These are phyloP conservation scores for Chrysochloris asiatica DNA, from an alignment of 2,113 vertebrate genomes.

Conservation along the genomic window DNA sequence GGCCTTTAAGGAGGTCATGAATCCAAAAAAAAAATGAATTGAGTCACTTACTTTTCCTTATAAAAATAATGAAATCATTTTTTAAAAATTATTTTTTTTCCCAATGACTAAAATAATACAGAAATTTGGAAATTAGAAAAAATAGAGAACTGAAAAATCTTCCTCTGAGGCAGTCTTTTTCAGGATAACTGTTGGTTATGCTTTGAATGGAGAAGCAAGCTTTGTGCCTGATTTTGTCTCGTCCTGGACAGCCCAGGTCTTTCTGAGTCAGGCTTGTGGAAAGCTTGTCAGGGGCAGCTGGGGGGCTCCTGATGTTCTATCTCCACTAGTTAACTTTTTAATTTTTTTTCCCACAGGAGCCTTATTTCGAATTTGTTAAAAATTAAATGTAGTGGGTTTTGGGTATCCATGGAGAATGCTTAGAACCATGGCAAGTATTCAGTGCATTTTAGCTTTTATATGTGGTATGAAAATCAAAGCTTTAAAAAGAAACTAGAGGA, in stretches of 20 bases:
- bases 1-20: slow-evolving; percentile 1
- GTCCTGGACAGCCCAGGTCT: background rate
- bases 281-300: background rate
- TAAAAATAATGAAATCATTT: slow-evolving; percentile 23
- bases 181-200: background rate
- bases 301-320: background rate
- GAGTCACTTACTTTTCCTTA: background rate
- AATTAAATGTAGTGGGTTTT: no score
- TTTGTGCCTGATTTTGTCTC: background rate
- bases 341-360: background rate
- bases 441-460: background rate
- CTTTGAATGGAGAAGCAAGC: background rate
- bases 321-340: background rate
- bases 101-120: background rate
- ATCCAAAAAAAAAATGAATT: no score
- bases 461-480: background rate
- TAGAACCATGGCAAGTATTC: background rate
- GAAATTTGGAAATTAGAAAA: background rate
- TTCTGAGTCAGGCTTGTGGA: background rate
- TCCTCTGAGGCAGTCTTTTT: background rate
- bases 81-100: background rate
- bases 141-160: background rate
- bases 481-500: slow-evolving; percentile 49
- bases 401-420: background rate
- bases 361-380: background rate